Evolutionary conservation across 2,797 vertebrate genomes (phyloP).

Genomic region (Otus scops): DNA sequence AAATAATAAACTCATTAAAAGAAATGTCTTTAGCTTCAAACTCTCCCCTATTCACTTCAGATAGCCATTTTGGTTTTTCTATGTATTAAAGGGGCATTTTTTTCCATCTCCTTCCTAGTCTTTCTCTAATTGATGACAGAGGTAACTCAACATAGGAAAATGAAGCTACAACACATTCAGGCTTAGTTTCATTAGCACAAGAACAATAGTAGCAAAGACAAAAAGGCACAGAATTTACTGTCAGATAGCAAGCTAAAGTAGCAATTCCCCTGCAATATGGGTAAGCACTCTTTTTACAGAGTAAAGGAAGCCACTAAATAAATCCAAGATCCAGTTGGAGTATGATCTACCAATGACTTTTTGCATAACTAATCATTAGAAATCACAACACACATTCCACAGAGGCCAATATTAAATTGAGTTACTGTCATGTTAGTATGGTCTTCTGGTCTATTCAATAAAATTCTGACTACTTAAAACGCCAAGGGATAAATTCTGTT

Average conservation of each 20-base stretch:
- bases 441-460: constrained; percentile 11
- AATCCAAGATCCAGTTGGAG: neutral
- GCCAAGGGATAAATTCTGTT: neutral
- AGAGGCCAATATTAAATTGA: constrained; percentile 21
- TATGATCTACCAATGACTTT: neutral
- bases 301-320: neutral
- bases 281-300: neutral
- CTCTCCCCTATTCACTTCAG: neutral
- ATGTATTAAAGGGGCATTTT: neutral
- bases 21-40: neutral
- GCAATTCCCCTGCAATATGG: neutral
- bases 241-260: neutral
- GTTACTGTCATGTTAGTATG: neutral
- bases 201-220: neutral
- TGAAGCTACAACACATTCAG: neutral
- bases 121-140: constrained; percentile 10
- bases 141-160: neutral
- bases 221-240: neutral
- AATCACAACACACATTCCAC: constrained; percentile 34
- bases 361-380: constrained; percentile 16
- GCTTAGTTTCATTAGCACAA: neutral
- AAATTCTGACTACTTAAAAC: neutral
- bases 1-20: constrained; percentile 6
- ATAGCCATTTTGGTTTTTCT: neutral
- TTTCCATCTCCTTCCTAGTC: neutral